Conservation (phyloP, 2,888 invertebrate species). For the Microchrysa polita region DNA sequence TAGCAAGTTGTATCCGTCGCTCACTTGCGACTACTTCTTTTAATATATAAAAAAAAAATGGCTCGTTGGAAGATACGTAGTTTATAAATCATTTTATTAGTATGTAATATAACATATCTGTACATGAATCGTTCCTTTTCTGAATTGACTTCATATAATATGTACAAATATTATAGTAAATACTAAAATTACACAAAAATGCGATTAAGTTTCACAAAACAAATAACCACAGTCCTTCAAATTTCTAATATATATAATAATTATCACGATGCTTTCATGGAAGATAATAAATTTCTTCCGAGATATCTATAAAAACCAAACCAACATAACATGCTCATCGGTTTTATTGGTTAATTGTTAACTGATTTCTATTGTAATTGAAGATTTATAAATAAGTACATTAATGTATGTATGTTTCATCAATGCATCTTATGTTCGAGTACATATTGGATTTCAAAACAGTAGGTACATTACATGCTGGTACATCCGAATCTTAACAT, state of each 20-base stretch:
- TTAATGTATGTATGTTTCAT: not conserved
- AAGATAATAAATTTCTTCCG: not conserved
- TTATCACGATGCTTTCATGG: not conserved
- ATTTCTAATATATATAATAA: not conserved
- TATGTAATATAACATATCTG: no score
- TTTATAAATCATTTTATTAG: no score
- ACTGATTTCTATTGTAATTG: slow-evolving; percentile 14
- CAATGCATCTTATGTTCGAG: not conserved
- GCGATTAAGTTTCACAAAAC: no score
- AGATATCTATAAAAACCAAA: not conserved
- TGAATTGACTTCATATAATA: no score
- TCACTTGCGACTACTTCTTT: no score
- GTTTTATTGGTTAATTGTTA: slow-evolving; percentile 24
- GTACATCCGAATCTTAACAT: not conserved
- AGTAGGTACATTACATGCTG: slow-evolving; percentile 7
- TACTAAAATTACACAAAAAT: no score
- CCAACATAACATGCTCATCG: not conserved
- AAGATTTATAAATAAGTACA: not conserved
- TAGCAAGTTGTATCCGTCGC: no score
- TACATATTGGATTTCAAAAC: slow-evolving; percentile 7
- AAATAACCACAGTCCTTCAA: no score
- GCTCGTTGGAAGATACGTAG: no score
- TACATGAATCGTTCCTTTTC: no score
- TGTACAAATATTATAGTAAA: no score
- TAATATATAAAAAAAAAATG: no score